phyloP scores from a whole-genome alignment of 2,113 vertebrate species.

The Corvus hawaiiensis region DNA sequence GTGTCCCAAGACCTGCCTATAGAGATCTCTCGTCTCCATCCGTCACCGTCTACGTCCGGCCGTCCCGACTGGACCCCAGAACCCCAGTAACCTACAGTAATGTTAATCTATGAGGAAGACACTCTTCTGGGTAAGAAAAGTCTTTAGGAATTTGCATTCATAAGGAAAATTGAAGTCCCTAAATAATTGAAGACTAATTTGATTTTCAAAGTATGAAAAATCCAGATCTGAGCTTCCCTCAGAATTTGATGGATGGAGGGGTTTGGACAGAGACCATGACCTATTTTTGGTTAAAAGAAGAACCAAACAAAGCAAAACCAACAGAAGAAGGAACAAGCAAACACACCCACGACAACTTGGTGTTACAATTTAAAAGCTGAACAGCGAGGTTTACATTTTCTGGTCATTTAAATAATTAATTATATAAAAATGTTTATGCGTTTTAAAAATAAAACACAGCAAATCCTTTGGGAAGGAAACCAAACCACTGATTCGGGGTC shows the following conservation, averaged over 20 bases:
- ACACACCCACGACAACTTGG: not conserved
- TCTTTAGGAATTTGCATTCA: not conserved
- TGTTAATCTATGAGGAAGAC: not conserved
- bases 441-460: not conserved
- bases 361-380: not conserved
- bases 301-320: not conserved
- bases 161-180: not conserved
- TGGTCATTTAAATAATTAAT: not conserved
- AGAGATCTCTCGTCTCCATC: too few relatives aligned
- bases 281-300: not conserved
- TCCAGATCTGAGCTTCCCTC: not conserved
- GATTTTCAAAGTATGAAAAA: not conserved
- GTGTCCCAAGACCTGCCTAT: too few relatives aligned
- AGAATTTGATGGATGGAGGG: not conserved
- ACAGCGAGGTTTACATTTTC: fast-evolving
- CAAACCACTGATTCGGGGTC: fast-evolving
- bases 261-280: not conserved
- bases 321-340: not conserved
- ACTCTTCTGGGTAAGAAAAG: not conserved
- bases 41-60: too few relatives aligned
- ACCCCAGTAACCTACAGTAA: too few relatives aligned
- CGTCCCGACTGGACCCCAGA: too few relatives aligned
- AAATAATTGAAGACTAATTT: not conserved
- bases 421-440: not conserved
- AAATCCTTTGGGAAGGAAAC: not conserved